Percentiles rank a stretch among this genome's conserved stretches.
Conservation (phyloP, 2,888 invertebrate species). For the Eueremaeus valkanovi region DNA sequence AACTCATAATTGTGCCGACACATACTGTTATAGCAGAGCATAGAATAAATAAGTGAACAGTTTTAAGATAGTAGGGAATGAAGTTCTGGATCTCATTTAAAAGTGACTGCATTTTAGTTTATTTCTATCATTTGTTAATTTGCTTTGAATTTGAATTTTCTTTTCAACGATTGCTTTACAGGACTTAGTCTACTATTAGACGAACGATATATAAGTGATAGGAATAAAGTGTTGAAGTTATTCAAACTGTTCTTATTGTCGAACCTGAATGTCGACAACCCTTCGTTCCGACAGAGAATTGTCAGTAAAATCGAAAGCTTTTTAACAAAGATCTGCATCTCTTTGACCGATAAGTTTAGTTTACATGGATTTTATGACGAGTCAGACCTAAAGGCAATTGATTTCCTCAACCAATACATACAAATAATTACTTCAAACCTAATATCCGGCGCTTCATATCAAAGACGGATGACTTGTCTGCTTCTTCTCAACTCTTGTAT, state of each 20-base stretch:
- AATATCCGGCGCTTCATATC: constrained; percentile 36
- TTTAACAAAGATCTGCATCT: constrained; percentile 24
- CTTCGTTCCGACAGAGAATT: constrained; percentile 38
- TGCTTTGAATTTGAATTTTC: too few relatives aligned
- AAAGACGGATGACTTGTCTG: constrained; percentile 32
- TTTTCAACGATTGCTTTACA: too few relatives aligned
- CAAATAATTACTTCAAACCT: constrained; percentile 12
- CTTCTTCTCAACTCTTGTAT: constrained; percentile 28
- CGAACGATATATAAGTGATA: constrained; percentile 25
- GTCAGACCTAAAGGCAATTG: background rate
- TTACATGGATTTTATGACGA: background rate
- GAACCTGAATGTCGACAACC: constrained; percentile 37
- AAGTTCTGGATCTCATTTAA: too few relatives aligned
- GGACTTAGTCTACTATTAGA: constrained; percentile 7
- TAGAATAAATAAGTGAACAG: too few relatives aligned
- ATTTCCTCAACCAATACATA: background rate
- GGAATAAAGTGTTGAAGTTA: constrained; percentile 1
- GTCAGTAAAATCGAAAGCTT: constrained; percentile 35
- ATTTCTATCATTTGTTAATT: too few relatives aligned
- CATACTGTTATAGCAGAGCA: too few relatives aligned
- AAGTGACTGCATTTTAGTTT: too few relatives aligned
- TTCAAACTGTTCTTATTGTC: constrained; percentile 15
- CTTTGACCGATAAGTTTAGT: constrained; percentile 19
- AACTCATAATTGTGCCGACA: too few relatives aligned
- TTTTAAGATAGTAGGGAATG: too few relatives aligned